Conservation (phyloP, 1,140 invertebrate species). For the honey bee (Apis mellifera) region DNA sequence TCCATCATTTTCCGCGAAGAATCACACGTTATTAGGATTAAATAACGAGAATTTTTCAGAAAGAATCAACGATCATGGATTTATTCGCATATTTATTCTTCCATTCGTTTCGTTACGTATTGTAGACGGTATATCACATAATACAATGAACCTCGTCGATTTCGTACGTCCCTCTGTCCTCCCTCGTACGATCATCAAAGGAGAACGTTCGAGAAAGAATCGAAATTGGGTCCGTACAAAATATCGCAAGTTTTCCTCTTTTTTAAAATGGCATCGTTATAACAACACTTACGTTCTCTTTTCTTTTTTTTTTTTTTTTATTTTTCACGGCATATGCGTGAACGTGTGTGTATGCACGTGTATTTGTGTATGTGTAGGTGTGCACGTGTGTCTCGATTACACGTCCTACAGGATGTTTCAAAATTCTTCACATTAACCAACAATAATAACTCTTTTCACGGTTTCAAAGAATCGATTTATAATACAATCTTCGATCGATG, state of each 20-base stretch:
- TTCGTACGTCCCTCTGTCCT: slow-evolving; percentile 35
- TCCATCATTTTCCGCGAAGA: not conserved
- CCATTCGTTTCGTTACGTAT: slow-evolving; percentile 50
- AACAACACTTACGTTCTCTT: slow-evolving; percentile 22
- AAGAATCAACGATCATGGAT: slow-evolving; percentile 27
- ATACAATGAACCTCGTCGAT: slow-evolving; percentile 50
- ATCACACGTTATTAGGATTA: too few relatives aligned
- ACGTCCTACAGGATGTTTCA: not conserved
- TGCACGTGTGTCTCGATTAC: not conserved
- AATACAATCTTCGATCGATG: not conserved
- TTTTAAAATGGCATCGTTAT: slow-evolving; percentile 9
- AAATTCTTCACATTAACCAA: too few relatives aligned
- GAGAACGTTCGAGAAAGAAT: not conserved
- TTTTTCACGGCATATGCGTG: not conserved
- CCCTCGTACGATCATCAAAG: not conserved
- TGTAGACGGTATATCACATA: slow-evolving; percentile 61
- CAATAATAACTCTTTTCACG: too few relatives aligned
- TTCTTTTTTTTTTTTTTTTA: too few relatives aligned
- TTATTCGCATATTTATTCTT: slow-evolving; percentile 60
- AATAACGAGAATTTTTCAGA: too few relatives aligned
- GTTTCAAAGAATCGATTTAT: too few relatives aligned
- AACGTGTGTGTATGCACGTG: not conserved
- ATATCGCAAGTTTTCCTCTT: not conserved
- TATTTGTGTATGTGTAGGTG: too few relatives aligned
- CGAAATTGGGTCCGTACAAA: slow-evolving; percentile 6